These are phyloP conservation scores for Dysmachus trigonus DNA, from an alignment of 2,888 invertebrate species.

Conservation along the genomic window DNA sequence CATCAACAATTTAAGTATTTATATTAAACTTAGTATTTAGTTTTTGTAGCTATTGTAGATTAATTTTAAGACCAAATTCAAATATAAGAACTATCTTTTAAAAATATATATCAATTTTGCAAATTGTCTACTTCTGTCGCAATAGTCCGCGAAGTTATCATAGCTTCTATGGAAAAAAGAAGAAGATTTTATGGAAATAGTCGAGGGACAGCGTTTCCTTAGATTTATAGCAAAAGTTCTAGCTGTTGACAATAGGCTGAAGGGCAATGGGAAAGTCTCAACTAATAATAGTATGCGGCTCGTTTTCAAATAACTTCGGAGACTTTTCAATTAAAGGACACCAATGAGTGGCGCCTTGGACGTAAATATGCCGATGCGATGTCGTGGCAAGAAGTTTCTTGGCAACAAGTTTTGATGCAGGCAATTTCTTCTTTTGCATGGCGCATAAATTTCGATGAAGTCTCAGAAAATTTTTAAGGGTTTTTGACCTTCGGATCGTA, in stretches of 20 bases:
- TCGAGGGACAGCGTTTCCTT: not conserved
- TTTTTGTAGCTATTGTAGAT: no score
- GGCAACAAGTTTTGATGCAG: not conserved
- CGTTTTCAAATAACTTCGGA: not conserved
- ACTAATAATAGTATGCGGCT: not conserved
- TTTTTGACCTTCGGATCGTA: not conserved
- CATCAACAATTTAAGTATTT: no score
- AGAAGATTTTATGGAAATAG: not conserved
- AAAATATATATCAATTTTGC: not conserved
- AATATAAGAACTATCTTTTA: not conserved
- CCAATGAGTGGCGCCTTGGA: not conserved
- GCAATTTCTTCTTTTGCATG: not conserved
- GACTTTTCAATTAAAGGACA: not conserved
- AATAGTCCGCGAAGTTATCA: not conserved
- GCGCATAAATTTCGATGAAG: not conserved
- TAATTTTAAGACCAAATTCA: no score
- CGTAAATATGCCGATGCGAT: not conserved
- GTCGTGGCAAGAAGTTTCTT: not conserved
- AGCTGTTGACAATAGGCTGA: not conserved
- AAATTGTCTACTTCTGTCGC: not conserved
- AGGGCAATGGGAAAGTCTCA: not conserved
- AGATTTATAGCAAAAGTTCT: not conserved
- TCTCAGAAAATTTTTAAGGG: not conserved
- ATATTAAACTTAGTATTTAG: no score
- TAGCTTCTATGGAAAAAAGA: not conserved